Evolutionary conservation across 2,113 vertebrate species (phyloP).

Genomic region (Zonotrichia leucophrys): DNA sequence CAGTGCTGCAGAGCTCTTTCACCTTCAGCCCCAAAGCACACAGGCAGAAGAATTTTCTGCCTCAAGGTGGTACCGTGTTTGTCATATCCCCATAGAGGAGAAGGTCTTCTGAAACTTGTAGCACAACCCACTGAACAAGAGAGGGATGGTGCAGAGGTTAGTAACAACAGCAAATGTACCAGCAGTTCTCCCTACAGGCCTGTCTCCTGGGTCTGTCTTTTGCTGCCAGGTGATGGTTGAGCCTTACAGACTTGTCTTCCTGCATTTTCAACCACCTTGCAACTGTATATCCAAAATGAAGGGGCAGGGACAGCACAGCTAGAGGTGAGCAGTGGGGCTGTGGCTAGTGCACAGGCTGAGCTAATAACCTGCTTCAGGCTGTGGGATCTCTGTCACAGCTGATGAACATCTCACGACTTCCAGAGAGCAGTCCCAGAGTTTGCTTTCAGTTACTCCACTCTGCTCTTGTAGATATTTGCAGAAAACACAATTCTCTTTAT

Average conservation of each 20-base stretch:
- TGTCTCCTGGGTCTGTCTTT: not conserved
- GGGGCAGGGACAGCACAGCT: not conserved
- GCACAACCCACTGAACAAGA: not conserved
- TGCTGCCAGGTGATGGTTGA: not conserved
- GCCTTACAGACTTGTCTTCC: not conserved
- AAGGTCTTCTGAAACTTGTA: not conserved
- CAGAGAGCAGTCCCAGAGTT: not conserved
- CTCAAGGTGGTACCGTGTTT: accelerated
- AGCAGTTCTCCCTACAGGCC: not conserved
- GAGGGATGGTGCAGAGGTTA: not conserved
- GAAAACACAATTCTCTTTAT: not conserved
- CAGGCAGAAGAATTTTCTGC: not conserved
- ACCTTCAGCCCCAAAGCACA: not conserved
- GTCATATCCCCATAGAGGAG: not conserved
- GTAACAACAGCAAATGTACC: not conserved
- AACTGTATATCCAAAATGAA: not conserved
- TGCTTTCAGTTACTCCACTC: not conserved
- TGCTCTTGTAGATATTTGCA: not conserved
- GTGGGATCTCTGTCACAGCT: not conserved
- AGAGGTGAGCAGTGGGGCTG: not conserved
- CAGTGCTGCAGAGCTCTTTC: not conserved
- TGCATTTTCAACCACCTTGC: not conserved
- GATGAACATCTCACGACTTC: not conserved
- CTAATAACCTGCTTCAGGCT: not conserved
- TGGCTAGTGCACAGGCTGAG: accelerated